Conservation (phyloP, 1,140 invertebrate species). For the Sminthurinus signatus region DNA sequence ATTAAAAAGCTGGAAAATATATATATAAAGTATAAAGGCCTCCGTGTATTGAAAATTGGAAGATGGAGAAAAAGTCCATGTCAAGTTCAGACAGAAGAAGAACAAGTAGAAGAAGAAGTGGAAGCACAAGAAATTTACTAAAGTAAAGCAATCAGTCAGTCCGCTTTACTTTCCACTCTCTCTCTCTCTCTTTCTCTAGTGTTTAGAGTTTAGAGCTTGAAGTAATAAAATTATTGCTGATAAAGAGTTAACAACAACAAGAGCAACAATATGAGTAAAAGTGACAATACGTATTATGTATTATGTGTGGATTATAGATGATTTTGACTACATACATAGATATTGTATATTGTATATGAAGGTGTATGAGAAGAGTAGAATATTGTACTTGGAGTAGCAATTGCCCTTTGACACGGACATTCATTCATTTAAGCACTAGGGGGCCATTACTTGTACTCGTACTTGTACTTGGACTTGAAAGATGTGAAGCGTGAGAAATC, state of each 20-base stretch:
- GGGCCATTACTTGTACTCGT: slow-evolving; percentile 39
- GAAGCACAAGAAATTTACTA: slow-evolving; percentile 41
- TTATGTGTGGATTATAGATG: too few relatives aligned
- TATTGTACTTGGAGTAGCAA: slow-evolving; percentile 38
- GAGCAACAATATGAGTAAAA: too few relatives aligned
- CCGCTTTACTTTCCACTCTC: not conserved
- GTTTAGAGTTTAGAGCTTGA: too few relatives aligned
- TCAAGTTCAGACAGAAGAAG: too few relatives aligned
- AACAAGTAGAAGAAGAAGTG: slow-evolving; percentile 28
- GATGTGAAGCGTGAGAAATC: slow-evolving; percentile 41
- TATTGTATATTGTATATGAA: not conserved
- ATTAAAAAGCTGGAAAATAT: too few relatives aligned
- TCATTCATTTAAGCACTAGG: slow-evolving; percentile 39
- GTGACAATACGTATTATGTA: too few relatives aligned
- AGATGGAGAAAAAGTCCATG: too few relatives aligned
- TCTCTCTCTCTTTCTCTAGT: not conserved
- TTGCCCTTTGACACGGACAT: slow-evolving; percentile 41
- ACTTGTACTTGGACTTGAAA: too few relatives aligned
- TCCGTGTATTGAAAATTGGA: too few relatives aligned
- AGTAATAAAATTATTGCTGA: not conserved
- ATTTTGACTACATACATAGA: too few relatives aligned
- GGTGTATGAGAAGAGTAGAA: not conserved
- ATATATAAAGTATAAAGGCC: too few relatives aligned
- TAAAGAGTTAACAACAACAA: slow-evolving; percentile 7
- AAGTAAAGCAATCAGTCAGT: not conserved